Evolutionary conservation across 1,140 invertebrate species (phyloP), one percentile per base, ranked within the genome.

Genomic region (Parapsyche elsis): DNA sequence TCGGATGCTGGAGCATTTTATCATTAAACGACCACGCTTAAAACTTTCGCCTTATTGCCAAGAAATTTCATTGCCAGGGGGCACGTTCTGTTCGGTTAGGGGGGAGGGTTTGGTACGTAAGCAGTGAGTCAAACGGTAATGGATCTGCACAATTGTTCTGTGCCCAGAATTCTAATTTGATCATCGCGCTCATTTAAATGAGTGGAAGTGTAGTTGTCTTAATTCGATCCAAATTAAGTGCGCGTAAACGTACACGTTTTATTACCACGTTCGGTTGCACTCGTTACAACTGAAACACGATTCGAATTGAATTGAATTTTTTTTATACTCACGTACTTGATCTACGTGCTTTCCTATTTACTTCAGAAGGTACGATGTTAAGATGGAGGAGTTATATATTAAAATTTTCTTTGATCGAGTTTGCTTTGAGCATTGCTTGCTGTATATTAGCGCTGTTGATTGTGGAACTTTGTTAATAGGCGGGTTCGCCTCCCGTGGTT

Each of bases 11-110:
- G 44, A 73, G 71, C 44, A 73, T 73, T 46, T 73, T 73, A 73
- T 73, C 38, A 45, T 73, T 73, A 57, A 75, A 59, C 73, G 46
- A 59, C 24, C 24, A 49, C 73, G 24, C 49, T 75, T 75, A 57
- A 71, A 80, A 80, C 74, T 83, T 83, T 83, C 80, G 81, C 77
- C 79, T 80, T 83, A 76, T 83, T 83, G 81, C 81, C 81, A 83
- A 80, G 81, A 83, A 83, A 78, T 80, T 80, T 80, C 81, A 80
- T 83, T 79, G 49, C 64, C 64, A 26, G 64, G 64, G 49, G 49
- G 49, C 49, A 53, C 49, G 49, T 53, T 53, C 49, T 10, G 2
- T 53, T 53, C 49, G 49, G 14, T 61, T 61, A 1, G 21, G 24
- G 21, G 24, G 64, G 64, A 23, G 12, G 21, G 59, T 38, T 21